These are phyloP conservation scores for Dendrolimus punctatus DNA, from an alignment of 1,140 invertebrate species.

Conservation along the genomic window DNA sequence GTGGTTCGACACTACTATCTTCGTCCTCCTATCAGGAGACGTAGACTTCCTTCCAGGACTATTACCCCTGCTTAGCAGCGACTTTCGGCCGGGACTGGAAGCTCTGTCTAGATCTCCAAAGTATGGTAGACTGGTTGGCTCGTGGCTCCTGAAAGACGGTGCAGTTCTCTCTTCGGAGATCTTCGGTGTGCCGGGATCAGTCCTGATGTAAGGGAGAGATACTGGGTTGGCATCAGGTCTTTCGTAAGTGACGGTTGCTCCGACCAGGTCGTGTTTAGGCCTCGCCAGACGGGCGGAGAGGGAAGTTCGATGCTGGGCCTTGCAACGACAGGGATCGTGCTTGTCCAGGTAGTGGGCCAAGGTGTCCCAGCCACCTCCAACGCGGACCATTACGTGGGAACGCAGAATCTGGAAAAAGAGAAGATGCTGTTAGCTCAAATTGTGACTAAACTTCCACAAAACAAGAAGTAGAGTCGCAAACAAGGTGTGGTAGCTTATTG, in stretches of 20 bases:
- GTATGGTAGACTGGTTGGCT: constrained; percentile 54
- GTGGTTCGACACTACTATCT: constrained; percentile 50
- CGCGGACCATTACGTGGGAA: constrained; percentile 98
- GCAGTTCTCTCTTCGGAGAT: constrained; percentile 49
- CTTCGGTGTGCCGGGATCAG: constrained; percentile 60
- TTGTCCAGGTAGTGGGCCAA: constrained; percentile 96
- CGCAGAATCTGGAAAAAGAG: constrained; percentile 84
- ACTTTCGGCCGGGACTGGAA: constrained; percentile 41
- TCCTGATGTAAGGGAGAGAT: constrained; percentile 48
- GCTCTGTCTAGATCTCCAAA: constrained; percentile 49
- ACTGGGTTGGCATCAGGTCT: constrained; percentile 68
- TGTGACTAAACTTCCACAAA: no score
- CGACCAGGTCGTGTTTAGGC: constrained; percentile 80
- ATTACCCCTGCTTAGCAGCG: constrained; percentile 42
- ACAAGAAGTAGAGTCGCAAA: no score
- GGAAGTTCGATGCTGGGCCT: constrained; percentile 77
- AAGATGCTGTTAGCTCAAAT: neutral
- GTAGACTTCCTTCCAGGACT: constrained; percentile 62
- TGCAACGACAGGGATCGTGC: constrained; percentile 96
- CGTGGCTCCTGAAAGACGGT: constrained; percentile 38
- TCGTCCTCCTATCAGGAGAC: constrained; percentile 54
- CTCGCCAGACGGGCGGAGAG: constrained; percentile 75
- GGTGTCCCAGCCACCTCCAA: constrained; percentile 98
- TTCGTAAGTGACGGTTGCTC: constrained; percentile 89
- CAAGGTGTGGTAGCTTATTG: no score